A percentile compares a stretch with the other conserved stretches of the same genome.
These are phyloP conservation scores for Erinaceus europaeus DNA, from an alignment of 2,113 vertebrate species.

Conservation along the genomic window DNA sequence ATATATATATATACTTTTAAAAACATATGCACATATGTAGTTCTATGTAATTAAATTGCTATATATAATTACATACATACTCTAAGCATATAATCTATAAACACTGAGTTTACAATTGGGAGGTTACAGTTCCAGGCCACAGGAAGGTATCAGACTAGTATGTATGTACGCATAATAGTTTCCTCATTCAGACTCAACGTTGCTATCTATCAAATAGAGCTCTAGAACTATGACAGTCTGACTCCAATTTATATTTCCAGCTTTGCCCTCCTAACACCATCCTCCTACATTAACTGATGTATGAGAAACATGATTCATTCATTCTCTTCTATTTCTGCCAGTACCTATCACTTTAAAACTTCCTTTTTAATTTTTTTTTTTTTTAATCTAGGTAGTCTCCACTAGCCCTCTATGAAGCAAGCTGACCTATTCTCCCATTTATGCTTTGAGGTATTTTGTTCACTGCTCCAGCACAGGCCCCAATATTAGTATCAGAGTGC, in stretches of 20 bases:
- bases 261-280: not conserved
- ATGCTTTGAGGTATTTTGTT: not conserved
- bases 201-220: not conserved
- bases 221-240: not conserved
- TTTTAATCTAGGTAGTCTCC: not conserved
- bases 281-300: not conserved
- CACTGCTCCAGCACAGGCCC: not conserved
- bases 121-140: not conserved
- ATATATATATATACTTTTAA: not conserved
- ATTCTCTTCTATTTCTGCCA: constrained; percentile 16
- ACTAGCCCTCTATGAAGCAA: constrained; percentile 4
- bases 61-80: not conserved
- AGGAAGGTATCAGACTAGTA: constrained; percentile 2
- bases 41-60: not conserved
- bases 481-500: not conserved
- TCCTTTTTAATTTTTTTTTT: too few species aligned
- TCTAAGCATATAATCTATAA: not conserved
- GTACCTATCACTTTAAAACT: not conserved
- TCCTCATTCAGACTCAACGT: constrained; percentile 14
- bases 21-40: not conserved
- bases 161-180: not conserved
- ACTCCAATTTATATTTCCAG: not conserved
- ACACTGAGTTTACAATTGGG: not conserved
- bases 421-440: not conserved
- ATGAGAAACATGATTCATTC: not conserved